Evolutionary conservation across 2,113 vertebrate genomes (phyloP).

Genomic region (Sakesphorus luctuosus): DNA sequence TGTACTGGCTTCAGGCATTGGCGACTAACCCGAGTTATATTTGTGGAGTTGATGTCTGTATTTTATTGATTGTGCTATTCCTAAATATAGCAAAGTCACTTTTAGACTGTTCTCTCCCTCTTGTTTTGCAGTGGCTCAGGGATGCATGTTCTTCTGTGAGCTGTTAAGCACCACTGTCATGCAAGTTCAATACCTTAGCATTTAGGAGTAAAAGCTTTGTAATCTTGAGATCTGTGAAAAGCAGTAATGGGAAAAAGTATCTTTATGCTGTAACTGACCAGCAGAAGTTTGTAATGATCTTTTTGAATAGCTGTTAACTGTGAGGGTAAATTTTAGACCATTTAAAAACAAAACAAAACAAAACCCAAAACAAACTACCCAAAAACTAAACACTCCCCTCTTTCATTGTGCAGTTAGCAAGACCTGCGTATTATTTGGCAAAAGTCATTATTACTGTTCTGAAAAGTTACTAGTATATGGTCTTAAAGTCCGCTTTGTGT

Average conservation of each 20-base stretch:
- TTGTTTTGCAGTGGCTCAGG: neutral
- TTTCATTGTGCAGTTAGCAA: neutral
- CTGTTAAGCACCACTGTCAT: neutral
- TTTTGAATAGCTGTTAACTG: neutral
- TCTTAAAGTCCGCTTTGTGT: neutral
- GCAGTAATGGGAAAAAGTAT: neutral
- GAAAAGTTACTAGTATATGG: neutral
- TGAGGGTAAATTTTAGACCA: neutral
- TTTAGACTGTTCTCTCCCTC: constrained; percentile 9
- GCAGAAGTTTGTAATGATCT: neutral
- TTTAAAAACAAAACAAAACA: neutral
- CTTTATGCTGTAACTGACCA: neutral
- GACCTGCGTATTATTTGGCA: neutral
- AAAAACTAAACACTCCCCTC: neutral
- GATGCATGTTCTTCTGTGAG: neutral
- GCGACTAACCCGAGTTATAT: constrained; percentile 16
- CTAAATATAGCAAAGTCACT: constrained; percentile 71
- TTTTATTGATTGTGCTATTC: constrained; percentile 60
- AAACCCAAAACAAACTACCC: neutral
- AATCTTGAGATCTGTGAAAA: neutral
- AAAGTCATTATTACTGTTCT: neutral
- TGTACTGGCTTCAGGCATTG: constrained; percentile 43
- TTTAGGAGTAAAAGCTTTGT: neutral
- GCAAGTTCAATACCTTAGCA: neutral
- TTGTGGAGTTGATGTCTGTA: constrained; percentile 41